Evolutionary conservation across 1,140 invertebrate species (phyloP).

Genomic region (Drosophila simulans): DNA sequence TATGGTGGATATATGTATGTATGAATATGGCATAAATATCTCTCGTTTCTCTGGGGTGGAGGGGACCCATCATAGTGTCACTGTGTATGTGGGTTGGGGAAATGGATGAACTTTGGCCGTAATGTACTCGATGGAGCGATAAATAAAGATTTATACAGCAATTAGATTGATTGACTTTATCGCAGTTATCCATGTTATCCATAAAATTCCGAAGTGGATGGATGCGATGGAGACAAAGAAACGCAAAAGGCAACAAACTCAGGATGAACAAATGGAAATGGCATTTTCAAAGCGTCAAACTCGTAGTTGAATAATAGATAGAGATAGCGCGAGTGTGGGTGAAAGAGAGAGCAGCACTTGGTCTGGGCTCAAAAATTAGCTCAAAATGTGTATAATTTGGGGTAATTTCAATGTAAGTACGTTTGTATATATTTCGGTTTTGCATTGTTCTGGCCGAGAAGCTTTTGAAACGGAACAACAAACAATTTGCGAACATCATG

Average conservation of each 20-base stretch:
- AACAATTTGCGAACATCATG: constrained; percentile 51
- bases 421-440: constrained; percentile 26
- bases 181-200: constrained; percentile 12
- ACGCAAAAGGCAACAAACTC: constrained; percentile 17
- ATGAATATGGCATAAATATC: constrained; percentile 60
- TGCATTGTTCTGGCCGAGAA: constrained; percentile 28
- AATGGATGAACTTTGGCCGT: constrained; percentile 25
- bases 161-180: constrained; percentile 30
- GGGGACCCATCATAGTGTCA: constrained; percentile 44
- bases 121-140: constrained; percentile 40
- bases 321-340: constrained; percentile 22
- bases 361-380: constrained; percentile 26
- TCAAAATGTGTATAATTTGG: constrained; percentile 24
- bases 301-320: constrained; percentile 16
- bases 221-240: constrained; percentile 24
- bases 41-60: constrained; percentile 33
- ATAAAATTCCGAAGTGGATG: constrained; percentile 6
- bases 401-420: constrained; percentile 18
- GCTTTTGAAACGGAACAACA: constrained; percentile 40
- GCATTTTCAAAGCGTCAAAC: constrained; percentile 47
- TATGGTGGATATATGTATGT: constrained; percentile 26
- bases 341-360: constrained; percentile 37
- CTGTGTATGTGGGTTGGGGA: constrained; percentile 33
- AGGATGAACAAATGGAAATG: constrained; percentile 27
- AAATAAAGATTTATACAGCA: constrained; percentile 31